Percentiles rank a stretch among this genome's conserved stretches.
phyloP scores from a whole-genome alignment of 2,888 invertebrate species.

The Periphyllus acericola region DNA sequence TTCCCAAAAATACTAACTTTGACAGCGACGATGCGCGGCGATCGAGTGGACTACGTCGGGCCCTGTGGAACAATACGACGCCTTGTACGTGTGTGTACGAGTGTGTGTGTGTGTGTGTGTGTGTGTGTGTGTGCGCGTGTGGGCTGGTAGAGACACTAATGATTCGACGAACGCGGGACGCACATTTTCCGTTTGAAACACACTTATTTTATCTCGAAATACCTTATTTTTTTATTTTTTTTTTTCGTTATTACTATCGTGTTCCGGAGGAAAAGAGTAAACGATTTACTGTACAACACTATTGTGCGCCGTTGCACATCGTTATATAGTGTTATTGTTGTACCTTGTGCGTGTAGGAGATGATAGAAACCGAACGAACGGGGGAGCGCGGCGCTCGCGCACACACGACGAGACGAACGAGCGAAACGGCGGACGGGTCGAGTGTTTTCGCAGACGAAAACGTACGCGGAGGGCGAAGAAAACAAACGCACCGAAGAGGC shows the following conservation, averaged over 20 bases:
- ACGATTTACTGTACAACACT: neutral
- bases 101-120: neutral
- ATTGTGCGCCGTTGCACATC: no score
- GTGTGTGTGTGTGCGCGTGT: neutral
- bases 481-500: neutral
- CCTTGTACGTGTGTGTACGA: neutral
- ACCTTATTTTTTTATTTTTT: neutral
- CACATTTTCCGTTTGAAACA: constrained; percentile 43
- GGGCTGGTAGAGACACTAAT: neutral
- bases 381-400: no score
- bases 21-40: neutral
- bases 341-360: no score
- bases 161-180: constrained; percentile 25
- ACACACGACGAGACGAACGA: no score
- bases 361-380: no score
- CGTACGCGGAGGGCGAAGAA: neutral
- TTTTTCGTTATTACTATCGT: neutral
- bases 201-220: constrained; percentile 4
- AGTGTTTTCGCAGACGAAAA: neutral
- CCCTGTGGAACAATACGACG: neutral
- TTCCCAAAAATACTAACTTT: constrained; percentile 37
- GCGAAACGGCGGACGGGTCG: no score
- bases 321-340: no score
- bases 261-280: neutral
- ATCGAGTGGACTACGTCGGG: constrained; percentile 12